Conservation (phyloP, 2,888 invertebrate genomes). For the Steinernema carpocapsae region DNA sequence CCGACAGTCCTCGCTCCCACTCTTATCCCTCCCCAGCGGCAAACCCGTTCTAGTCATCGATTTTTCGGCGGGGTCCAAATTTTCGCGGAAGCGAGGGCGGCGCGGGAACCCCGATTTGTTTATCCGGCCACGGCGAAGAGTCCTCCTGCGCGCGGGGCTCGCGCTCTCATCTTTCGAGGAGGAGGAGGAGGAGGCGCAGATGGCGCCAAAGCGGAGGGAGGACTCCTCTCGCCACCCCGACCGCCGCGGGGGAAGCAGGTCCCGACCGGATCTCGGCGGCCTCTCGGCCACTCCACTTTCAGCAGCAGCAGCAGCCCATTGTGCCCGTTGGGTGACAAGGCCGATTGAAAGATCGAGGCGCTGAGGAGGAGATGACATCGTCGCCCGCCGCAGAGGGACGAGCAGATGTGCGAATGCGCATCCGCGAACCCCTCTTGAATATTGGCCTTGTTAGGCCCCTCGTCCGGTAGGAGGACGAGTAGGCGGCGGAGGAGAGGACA, state of each 20-base stretch:
- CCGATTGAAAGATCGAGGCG: background rate
- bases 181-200: constrained; percentile 7
- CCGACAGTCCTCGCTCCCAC: too few relatives aligned
- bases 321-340: constrained; percentile 3
- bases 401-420: constrained; percentile 25
- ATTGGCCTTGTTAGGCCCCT: constrained; percentile 29
- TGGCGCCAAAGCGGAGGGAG: too few relatives aligned
- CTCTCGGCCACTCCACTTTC: background rate
- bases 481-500: too few relatives aligned
- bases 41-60: background rate
- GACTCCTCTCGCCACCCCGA: too few relatives aligned
- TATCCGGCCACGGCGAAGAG: constrained; percentile 2
- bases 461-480: too few relatives aligned
- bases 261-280: constrained; percentile 25
- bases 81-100: too few relatives aligned
- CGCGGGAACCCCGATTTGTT: constrained; percentile 17
- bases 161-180: background rate
- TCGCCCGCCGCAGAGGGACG: background rate
- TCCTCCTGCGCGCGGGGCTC: background rate
- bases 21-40: background rate
- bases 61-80: background rate
- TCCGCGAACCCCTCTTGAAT: constrained; percentile 14
- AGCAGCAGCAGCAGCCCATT: background rate
- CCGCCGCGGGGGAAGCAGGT: constrained; percentile 10
- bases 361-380: too few relatives aligned